Evolutionary conservation across 2,113 vertebrate genomes (phyloP).

Genomic region (Catharus fuscescens): DNA sequence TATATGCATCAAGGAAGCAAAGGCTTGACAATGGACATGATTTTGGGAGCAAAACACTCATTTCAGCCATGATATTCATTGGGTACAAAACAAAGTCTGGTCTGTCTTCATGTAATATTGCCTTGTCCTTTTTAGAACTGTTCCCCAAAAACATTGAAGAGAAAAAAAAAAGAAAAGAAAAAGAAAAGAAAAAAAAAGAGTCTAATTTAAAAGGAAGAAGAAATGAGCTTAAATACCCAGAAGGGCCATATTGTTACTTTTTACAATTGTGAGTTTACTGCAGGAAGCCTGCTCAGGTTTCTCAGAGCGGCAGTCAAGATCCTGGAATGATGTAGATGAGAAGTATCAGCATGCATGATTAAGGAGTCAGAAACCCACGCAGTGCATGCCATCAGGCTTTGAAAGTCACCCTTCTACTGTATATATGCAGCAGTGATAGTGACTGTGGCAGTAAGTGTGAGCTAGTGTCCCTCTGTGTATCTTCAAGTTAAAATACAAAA

Average conservation of each 20-base stretch:
- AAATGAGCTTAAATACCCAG: neutral
- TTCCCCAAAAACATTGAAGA: neutral
- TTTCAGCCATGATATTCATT: neutral
- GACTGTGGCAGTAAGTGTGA: neutral
- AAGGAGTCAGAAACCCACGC: neutral
- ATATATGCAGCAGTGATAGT: neutral
- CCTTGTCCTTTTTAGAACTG: neutral
- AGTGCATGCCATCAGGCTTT: neutral
- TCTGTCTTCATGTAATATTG: neutral
- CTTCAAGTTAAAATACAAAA: neutral
- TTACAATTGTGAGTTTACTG: neutral
- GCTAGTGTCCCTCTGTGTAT: neutral
- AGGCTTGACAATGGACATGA: neutral
- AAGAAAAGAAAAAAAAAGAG: no score
- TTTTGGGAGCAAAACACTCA: neutral
- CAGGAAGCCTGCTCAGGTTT: neutral
- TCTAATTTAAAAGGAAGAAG: neutral
- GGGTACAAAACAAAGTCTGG: neutral
- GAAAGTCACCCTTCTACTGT: neutral
- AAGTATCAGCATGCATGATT: neutral
- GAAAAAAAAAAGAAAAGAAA: neutral
- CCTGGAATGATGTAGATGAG: neutral
- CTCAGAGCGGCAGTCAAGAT: neutral
- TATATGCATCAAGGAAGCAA: neutral
- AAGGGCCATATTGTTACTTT: neutral